Evolutionary conservation across 2,888 invertebrate genomes (phyloP).

Genomic region (Chymomyza procnemis): DNA sequence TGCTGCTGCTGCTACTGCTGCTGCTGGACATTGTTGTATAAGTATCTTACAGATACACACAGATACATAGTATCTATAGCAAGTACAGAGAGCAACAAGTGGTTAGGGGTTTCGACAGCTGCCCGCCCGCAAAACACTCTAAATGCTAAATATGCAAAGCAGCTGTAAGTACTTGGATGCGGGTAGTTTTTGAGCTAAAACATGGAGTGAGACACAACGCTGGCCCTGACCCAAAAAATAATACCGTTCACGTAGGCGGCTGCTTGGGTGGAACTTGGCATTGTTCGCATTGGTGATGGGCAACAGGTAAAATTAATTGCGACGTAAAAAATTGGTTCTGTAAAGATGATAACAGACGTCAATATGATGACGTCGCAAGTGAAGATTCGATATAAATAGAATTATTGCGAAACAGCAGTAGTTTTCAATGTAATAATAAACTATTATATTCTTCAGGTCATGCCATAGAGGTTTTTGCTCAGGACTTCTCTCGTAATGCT

Average conservation of each 20-base stretch:
- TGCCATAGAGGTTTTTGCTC: too few species aligned
- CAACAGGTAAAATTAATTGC: neutral
- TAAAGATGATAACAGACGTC: too few species aligned
- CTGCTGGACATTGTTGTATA: neutral
- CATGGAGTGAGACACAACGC: neutral
- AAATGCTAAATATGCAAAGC: constrained; percentile 7
- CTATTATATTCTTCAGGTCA: too few species aligned
- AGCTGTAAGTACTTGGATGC: constrained; percentile 29
- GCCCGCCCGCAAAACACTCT: constrained; percentile 33
- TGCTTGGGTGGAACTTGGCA: too few species aligned
- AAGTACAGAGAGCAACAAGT: neutral
- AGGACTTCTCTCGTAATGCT: too few species aligned
- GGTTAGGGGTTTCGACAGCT: neutral
- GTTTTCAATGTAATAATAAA: too few species aligned
- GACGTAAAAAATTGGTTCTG: neutral
- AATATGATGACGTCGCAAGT: too few species aligned
- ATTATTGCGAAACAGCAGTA: too few species aligned
- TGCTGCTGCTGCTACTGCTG: too few species aligned
- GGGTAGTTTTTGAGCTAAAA: constrained; percentile 44
- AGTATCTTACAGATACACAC: neutral
- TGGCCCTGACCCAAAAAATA: neutral
- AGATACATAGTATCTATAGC: too few species aligned
- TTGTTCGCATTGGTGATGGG: too few species aligned
- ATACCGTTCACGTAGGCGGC: neutral
- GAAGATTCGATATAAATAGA: too few species aligned